Conservation (phyloP, 2,888 invertebrate species). For the Cylloceria caligata region DNA sequence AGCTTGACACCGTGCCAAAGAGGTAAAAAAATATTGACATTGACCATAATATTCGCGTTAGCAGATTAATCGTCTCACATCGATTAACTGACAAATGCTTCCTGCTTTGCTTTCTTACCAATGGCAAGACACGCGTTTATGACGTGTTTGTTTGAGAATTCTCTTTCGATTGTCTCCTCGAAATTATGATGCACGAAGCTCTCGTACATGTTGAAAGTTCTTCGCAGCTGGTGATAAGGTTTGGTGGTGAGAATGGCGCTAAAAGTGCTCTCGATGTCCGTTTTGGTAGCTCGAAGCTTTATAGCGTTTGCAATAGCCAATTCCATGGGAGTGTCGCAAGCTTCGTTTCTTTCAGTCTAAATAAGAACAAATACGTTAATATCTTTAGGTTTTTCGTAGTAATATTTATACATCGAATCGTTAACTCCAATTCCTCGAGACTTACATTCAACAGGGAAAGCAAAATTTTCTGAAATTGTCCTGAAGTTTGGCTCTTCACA, state of each 20-base stretch:
- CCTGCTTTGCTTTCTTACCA: slow-evolving; percentile 81
- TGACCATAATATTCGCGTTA: not conserved
- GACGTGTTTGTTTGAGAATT: slow-evolving; percentile 92
- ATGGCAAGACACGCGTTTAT: slow-evolving; percentile 93
- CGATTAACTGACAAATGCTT: slow-evolving; percentile 2
- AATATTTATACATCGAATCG: not conserved
- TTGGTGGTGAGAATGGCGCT: slow-evolving; percentile 93
- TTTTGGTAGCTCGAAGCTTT: slow-evolving; percentile 91
- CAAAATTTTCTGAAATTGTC: slow-evolving; percentile 94
- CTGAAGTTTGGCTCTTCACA: slow-evolving; percentile 94
- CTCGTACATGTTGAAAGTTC: slow-evolving; percentile 90
- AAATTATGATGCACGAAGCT: slow-evolving; percentile 91
- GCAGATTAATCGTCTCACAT: not conserved
- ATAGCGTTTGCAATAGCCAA: slow-evolving; percentile 94
- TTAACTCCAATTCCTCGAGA: slow-evolving; percentile 41
- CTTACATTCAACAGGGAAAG: slow-evolving; percentile 90
- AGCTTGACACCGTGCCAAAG: too few relatives aligned
- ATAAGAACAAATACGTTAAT: not conserved
- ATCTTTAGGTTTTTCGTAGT: not conserved
- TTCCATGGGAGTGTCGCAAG: slow-evolving; percentile 89
- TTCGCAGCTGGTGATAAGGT: slow-evolving; percentile 89
- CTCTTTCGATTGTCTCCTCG: slow-evolving; percentile 92
- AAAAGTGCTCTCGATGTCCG: slow-evolving; percentile 91
- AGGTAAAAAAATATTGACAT: not conserved
- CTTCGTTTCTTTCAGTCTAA: slow-evolving; percentile 91